Evolutionary conservation across 2,888 invertebrate species (phyloP).

Genomic region (Lepetodrilus schrolli): DNA sequence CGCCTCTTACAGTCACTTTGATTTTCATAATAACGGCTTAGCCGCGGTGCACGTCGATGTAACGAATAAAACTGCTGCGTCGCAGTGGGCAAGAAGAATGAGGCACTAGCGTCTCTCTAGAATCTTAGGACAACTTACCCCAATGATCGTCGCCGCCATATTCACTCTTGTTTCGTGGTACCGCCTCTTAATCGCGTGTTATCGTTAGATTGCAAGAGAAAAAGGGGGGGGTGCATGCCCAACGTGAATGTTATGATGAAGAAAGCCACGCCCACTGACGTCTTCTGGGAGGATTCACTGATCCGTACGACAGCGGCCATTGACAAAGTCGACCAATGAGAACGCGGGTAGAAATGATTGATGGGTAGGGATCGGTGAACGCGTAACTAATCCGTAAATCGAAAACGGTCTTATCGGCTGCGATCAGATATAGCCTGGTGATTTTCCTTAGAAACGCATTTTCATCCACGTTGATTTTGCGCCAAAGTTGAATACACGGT

Average conservation of each 20-base stretch:
- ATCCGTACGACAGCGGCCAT: neutral
- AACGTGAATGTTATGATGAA: conserved; percentile 5
- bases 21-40: conserved; percentile 23
- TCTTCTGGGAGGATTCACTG: conserved; percentile 5
- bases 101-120: neutral
- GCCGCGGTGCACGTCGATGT: neutral
- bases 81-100: neutral
- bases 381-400: conserved; percentile 15
- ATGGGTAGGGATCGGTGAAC: neutral
- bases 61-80: neutral
- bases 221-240: neutral
- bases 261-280: neutral
- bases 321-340: neutral
- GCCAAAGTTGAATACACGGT: neutral
- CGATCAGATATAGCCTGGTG: neutral
- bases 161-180: neutral
- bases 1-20: conserved; percentile 16
- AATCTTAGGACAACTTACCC: neutral
- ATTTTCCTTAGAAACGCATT: conserved; percentile 6
- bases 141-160: conserved; percentile 17
- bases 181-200: conserved; percentile 4
- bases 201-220: conserved; percentile 13
- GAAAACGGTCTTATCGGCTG: conserved; percentile 8
- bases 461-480: conserved; percentile 13
- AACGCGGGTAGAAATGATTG: neutral